phyloP scores from a whole-genome alignment of 2,797 vertebrate species.

The Helicolenus hilgendorfi region DNA sequence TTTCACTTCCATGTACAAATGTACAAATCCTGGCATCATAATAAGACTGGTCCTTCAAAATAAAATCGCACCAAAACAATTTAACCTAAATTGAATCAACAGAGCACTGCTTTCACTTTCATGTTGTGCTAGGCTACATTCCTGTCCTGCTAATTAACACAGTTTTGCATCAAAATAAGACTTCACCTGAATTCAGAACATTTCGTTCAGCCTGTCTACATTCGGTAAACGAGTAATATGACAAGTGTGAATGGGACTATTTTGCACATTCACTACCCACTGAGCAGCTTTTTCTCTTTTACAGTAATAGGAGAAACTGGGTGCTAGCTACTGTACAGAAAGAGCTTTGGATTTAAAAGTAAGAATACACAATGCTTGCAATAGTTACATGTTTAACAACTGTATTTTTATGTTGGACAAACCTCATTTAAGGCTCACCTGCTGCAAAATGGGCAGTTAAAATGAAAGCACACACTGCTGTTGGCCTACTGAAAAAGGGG shows the following conservation, averaged over 20 bases:
- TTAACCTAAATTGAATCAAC: background rate
- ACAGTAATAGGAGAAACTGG: background rate
- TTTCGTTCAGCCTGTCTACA: background rate
- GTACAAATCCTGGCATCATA: too few species aligned
- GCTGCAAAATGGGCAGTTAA: conserved; percentile 26
- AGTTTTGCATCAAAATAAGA: background rate
- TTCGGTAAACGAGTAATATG: background rate
- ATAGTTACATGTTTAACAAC: background rate
- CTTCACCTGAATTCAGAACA: background rate
- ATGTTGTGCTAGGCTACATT: background rate
- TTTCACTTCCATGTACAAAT: background rate
- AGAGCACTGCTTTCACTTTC: background rate
- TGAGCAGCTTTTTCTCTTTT: background rate
- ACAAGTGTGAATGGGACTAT: background rate
- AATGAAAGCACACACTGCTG: conserved; percentile 51
- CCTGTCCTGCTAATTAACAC: background rate
- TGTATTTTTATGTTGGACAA: background rate
- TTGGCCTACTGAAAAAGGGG: conserved; percentile 42
- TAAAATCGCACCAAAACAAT: background rate
- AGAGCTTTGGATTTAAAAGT: background rate
- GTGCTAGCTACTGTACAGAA: too few species aligned
- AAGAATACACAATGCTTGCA: background rate
- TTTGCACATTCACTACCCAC: background rate
- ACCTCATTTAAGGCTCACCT: conserved; percentile 14
- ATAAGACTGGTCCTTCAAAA: background rate